Percentiles rank a stretch among this genome's conserved stretches.
These are phyloP conservation scores for Thecocarcelia acutangulata DNA, from an alignment of 2,888 invertebrate species.

Conservation along the genomic window DNA sequence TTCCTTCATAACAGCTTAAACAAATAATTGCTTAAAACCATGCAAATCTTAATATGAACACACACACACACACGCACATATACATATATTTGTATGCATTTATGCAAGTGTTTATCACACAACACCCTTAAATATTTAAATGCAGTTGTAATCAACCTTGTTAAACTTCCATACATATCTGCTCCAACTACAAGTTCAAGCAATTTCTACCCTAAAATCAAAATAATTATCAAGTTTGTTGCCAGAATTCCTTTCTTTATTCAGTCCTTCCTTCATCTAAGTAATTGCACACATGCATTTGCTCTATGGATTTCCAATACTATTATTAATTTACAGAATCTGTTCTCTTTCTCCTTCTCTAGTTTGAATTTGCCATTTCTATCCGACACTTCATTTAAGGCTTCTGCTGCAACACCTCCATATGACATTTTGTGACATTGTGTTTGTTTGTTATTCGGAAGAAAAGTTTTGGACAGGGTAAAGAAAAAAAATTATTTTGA, in stretches of 20 bases:
- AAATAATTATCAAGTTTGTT: conserved; percentile 68
- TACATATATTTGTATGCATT: not conserved
- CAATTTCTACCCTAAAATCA: not conserved
- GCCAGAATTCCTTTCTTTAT: conserved; percentile 23
- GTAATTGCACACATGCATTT: conserved; percentile 12
- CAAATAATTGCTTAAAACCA: not conserved
- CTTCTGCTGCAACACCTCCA: conserved; percentile 49
- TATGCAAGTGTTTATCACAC: conserved; percentile 39
- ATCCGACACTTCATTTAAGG: conserved; percentile 31
- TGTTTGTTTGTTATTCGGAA: conserved; percentile 60
- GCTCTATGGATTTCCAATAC: conserved; percentile 65
- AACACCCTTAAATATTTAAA: conserved; percentile 64
- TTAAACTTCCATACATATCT: conserved; percentile 3
- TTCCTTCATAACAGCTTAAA: no score
- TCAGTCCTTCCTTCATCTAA: not conserved
- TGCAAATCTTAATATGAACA: not conserved
- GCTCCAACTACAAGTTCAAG: not conserved
- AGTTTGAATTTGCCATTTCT: conserved; percentile 43
- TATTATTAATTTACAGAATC: conserved; percentile 61
- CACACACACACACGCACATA: not conserved
- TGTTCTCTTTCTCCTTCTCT: not conserved
- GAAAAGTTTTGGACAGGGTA: conserved; percentile 49
- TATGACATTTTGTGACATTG: conserved; percentile 63
- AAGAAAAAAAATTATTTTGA: conserved; percentile 69
- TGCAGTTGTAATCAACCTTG: conserved; percentile 68